These are phyloP conservation scores for Zaprionus gabonicus DNA, from an alignment of 1,140 invertebrate species.

Conservation along the genomic window DNA sequence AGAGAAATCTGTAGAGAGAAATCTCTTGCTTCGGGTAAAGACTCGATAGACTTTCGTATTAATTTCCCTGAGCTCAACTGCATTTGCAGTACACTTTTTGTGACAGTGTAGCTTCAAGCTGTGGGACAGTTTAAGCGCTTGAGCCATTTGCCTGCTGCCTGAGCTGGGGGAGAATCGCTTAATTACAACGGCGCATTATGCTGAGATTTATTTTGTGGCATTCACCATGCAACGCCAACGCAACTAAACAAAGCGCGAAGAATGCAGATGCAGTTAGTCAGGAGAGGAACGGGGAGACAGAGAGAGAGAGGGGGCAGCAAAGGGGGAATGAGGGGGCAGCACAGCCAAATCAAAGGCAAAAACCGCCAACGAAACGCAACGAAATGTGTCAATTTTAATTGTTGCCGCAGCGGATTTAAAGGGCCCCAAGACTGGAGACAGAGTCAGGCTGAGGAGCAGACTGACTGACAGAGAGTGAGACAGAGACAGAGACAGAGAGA, in stretches of 20 bases:
- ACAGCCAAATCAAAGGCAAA: slow-evolving; percentile 50
- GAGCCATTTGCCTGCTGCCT: slow-evolving; percentile 35
- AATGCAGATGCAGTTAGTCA: slow-evolving; percentile 56
- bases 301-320: background rate
- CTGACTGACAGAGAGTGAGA: background rate
- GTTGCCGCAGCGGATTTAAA: slow-evolving; percentile 77
- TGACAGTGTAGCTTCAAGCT: slow-evolving; percentile 16
- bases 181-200: slow-evolving; percentile 48
- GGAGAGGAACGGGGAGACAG: background rate
- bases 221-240: slow-evolving; percentile 61
- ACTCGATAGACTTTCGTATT: background rate
- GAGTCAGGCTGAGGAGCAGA: slow-evolving; percentile 25
- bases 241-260: slow-evolving; percentile 58
- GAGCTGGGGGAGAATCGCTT: slow-evolving; percentile 40
- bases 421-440: slow-evolving; percentile 44
- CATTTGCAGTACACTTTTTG: background rate
- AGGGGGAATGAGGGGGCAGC: background rate
- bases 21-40: too few relatives aligned
- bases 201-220: slow-evolving; percentile 34
- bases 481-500: background rate
- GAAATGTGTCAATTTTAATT: slow-evolving; percentile 84
- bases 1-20: too few relatives aligned
- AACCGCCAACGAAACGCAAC: slow-evolving; percentile 66
- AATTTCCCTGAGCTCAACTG: background rate
- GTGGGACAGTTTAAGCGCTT: slow-evolving; percentile 14